Base-by-base conservation (phyloP, 2,113 vertebrate species). In the Salvelinus fontinalis region DNA sequence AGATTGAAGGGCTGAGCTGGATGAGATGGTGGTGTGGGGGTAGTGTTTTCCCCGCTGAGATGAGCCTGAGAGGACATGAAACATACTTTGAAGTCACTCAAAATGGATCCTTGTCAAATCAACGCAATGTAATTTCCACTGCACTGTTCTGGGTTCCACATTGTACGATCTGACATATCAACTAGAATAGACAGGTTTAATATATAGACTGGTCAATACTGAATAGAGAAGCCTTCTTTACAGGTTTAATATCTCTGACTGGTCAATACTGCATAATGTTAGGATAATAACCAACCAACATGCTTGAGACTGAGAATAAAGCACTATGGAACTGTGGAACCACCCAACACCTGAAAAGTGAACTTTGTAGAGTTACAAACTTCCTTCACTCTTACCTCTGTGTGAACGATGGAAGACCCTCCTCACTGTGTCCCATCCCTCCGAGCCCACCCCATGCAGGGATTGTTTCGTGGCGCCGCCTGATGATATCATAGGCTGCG, bases 381-480 rank as follows among this genome's bases (percentile, higher is more conserved):
- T 44, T 44, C 12, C 27, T 70, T 49, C 49, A 74, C 66, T 70
- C 88, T 89, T 59, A 93, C 94, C 89, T 90, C 89, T 90, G 5
- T 91, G 91, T 78, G 92, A 84, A 20, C 78, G 2, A 80, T 90
- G 86, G 73, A 93, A 90, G 68, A 89, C 51, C 14, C 90, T 90
- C 67, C 92, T 92, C 72, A 93, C 90, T 1, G 90, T 89, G 62
- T 91, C 90, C 91, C 93, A 93, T 66, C 93, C 92, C 64, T 90
- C 91, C 18, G 90, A 86, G 51, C 51, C 5, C 18, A 75, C 77
- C 18, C 87, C 86, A 49, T 81, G 78, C 59, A 90, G 84, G 34
- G 89, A 77, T 1, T 79, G 67, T 77, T 89, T 91, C 20, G 74
- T 83, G 4, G 74, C 7, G 8, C 75, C 77, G 48, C 75, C 44